Evolutionary conservation across 2,888 invertebrate species (phyloP), one percentile per base, ranked within the genome.

Genomic region (Anorthoa munda): DNA sequence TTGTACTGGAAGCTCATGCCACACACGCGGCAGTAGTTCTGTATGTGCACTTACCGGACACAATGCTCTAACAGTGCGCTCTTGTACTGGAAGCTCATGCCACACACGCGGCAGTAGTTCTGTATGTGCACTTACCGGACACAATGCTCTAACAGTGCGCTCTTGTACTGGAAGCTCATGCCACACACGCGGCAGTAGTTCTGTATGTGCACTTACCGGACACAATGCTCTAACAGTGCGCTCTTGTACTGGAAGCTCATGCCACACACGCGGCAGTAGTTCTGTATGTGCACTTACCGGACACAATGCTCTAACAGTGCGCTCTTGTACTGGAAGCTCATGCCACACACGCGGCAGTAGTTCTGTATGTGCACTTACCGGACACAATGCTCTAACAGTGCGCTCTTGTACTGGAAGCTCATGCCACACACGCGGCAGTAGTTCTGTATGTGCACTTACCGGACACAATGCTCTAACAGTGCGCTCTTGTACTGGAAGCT

Each of bases 161-260:
- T 94, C 82, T 94, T 95, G 73, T 93, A 95, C 68, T 93, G 93
- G 75, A 95, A 95, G 1, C 88, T 88, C 80, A 90, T 80, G 3
- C 95, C 96, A 75, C 95, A 96, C 0, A 91, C 86, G 45, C 92
- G 81, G 80, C 95, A n/a, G n/a, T n/a, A n/a, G n/a, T n/a, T n/a
- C 39, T 39, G 31, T 31, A 11, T 31, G 26, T 3, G 26, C 0
- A 39, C 21, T 60, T 87, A 96, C 96, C 95, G 93, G 31, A 93
- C 90, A 75, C 90, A 92, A 80, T 95, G 95, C 66, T 96, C 95
- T 53, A 94, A 66, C 51, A 95, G 74, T 2, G 92, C 91, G 82
- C 92, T 94, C 82, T 94, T 95, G 73, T 93, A 95, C 68, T 93
- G 93, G 75, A 95, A 95, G 1, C 88, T 88, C 80, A 90, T 80